Evolutionary conservation across 2,888 invertebrate genomes (phyloP).

Genomic region (Andrena minutula): DNA sequence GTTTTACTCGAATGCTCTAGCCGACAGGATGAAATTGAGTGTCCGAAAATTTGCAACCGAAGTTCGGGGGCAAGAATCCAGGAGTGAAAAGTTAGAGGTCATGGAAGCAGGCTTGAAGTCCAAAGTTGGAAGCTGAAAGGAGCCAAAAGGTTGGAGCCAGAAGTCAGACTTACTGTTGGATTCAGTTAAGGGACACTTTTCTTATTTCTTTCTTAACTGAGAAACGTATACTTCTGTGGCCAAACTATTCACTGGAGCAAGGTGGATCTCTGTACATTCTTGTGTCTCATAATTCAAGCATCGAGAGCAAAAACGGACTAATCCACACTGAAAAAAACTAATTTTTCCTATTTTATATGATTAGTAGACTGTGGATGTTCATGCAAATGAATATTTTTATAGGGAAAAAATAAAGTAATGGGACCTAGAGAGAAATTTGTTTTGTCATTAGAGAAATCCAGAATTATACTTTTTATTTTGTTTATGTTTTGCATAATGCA

Average conservation of each 20-base stretch:
- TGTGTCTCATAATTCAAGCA: neutral
- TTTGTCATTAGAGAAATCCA: no score
- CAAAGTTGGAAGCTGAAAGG: neutral
- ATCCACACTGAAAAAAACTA: no score
- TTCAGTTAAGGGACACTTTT: constrained; percentile 1
- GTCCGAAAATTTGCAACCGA: constrained; percentile 3
- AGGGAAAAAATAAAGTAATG: no score
- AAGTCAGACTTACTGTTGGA: constrained; percentile 3
- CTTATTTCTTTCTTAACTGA: neutral
- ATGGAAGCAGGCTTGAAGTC: neutral
- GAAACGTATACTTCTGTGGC: neutral
- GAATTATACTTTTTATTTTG: no score
- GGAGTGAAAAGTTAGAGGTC: neutral
- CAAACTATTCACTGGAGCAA: neutral
- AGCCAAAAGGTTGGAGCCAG: neutral
- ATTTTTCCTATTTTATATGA: no score
- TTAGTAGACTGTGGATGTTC: no score
- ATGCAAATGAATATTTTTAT: no score
- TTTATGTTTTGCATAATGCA: no score
- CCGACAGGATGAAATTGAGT: neutral
- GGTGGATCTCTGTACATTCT: neutral
- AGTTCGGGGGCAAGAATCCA: neutral
- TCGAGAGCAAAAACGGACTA: neutral
- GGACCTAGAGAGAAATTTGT: no score
- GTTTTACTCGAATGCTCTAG: neutral